Evolutionary conservation across 2,888 invertebrate species (phyloP).

Genomic region (Apamea sordens): DNA sequence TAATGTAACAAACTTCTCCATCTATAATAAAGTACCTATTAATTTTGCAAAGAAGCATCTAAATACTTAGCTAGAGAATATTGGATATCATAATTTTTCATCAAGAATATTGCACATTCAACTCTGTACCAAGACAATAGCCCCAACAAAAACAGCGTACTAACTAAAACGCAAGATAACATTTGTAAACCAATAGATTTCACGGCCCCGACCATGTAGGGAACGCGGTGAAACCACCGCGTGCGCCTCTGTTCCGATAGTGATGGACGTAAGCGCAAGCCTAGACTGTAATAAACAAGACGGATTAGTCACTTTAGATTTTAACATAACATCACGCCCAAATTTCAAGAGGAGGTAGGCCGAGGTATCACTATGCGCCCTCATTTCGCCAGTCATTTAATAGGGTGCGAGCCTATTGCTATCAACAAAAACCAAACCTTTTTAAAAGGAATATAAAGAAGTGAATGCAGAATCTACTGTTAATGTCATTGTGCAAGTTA

Average conservation of each 20-base stretch:
- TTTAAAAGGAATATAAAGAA: not conserved
- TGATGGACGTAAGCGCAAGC: constrained; percentile 50
- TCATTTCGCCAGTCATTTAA: not conserved
- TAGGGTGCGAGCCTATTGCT: not conserved
- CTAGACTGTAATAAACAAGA: constrained; percentile 35
- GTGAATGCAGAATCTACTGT: not conserved
- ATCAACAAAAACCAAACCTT: not conserved
- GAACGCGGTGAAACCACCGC: constrained; percentile 73
- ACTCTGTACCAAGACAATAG: constrained; percentile 12
- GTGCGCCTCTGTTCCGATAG: constrained; percentile 62
- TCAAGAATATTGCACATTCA: not conserved
- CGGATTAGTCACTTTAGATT: constrained; percentile 1
- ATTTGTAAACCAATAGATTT: constrained; percentile 68
- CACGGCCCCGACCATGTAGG: constrained; percentile 74
- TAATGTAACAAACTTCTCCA: not conserved
- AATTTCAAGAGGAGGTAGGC: not conserved
- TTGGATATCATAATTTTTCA: not conserved
- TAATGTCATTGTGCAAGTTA: not conserved
- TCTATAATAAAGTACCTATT: too few species aligned
- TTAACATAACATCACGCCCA: not conserved
- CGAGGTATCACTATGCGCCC: too few species aligned
- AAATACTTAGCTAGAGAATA: not conserved
- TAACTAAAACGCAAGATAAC: constrained; percentile 47
- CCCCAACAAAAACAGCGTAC: constrained; percentile 15
- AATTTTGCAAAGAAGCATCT: not conserved